Percentiles rank a stretch among this genome's conserved stretches.
These are phyloP conservation scores for Xiphias gladius DNA, from an alignment of 2,113 vertebrate species.

Conservation along the genomic window DNA sequence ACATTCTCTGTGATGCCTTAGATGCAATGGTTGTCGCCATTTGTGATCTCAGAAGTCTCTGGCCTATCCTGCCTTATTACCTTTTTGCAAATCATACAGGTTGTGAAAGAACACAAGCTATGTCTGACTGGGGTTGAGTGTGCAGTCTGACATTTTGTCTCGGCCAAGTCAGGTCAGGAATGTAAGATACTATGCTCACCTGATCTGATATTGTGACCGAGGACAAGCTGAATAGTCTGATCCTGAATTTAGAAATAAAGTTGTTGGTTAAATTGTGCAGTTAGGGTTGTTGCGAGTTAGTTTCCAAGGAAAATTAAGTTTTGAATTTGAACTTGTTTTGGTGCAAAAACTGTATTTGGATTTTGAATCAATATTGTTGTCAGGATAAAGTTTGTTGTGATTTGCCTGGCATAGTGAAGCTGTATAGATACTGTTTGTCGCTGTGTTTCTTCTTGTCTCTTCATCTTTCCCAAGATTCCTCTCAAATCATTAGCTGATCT, in stretches of 20 bases:
- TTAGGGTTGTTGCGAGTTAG: background rate
- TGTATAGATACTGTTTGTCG: background rate
- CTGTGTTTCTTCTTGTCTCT: background rate
- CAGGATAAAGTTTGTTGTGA: background rate
- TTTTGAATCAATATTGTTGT: background rate
- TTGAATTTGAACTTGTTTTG: background rate
- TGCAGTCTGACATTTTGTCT: background rate
- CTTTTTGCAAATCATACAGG: background rate
- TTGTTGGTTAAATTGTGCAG: background rate
- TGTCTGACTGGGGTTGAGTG: background rate
- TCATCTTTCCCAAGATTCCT: slow-evolving; percentile 5
- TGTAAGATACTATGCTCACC: background rate
- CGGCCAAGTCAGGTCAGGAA: background rate
- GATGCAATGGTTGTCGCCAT: background rate
- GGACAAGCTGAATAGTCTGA: background rate
- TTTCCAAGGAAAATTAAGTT: background rate
- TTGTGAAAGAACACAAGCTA: background rate
- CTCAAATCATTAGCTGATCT: background rate
- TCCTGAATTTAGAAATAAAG: background rate
- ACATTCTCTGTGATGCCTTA: background rate
- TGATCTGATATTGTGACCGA: background rate
- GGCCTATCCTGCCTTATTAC: background rate
- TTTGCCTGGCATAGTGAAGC: background rate
- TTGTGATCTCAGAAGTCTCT: background rate
- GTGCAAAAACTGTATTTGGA: background rate